Conservation (phyloP, 2,113 vertebrate genomes). For the Nycticebus coucang region DNA sequence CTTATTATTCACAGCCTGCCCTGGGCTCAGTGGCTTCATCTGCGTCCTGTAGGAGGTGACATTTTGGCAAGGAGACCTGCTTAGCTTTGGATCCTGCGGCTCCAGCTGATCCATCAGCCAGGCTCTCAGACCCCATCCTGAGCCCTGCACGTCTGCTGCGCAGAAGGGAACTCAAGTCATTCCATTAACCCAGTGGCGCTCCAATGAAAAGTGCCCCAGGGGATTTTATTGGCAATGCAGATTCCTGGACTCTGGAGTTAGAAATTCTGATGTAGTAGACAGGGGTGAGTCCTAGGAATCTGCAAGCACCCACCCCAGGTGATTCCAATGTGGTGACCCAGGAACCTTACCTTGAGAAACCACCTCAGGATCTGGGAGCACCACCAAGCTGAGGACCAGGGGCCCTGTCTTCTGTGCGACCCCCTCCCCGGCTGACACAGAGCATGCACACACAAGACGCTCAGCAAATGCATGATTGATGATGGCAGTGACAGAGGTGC, state of each 20-base stretch:
- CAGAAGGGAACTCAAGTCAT: neutral
- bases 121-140: neutral
- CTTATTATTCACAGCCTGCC: slow-evolving; percentile 44
- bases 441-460: fast-evolving
- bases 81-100: neutral
- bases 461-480: neutral
- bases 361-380: neutral
- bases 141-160: neutral
- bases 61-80: neutral
- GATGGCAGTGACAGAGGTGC: neutral
- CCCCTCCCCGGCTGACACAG: neutral
- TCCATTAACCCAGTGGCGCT: neutral
- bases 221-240: neutral
- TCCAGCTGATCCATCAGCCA: neutral
- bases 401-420: neutral
- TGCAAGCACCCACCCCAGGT: neutral
- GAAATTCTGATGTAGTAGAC: neutral
- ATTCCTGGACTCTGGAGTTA: neutral
- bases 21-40: neutral
- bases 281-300: neutral
- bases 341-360: neutral
- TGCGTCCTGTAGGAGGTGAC: neutral
- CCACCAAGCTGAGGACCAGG: too few relatives aligned
- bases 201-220: neutral
- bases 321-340: neutral